Conservation (phyloP, 2,797 vertebrate species). For the Clarias pachynema region DNA sequence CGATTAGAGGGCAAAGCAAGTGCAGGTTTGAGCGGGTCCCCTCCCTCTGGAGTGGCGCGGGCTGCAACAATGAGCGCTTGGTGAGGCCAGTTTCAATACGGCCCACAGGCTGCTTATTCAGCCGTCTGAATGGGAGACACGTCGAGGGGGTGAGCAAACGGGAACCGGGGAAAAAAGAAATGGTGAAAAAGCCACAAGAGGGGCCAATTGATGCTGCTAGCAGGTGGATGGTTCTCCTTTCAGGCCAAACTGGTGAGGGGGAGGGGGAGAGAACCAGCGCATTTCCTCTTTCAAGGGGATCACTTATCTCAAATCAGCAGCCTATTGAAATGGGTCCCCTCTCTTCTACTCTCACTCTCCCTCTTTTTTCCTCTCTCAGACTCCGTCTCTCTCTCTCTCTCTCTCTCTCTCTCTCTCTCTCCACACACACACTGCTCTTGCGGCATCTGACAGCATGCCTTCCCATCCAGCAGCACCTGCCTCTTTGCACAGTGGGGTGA, state of each 20-base stretch:
- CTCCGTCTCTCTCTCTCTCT: slow-evolving; percentile 16
- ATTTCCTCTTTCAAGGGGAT: slow-evolving; percentile 63
- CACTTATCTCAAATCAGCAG: slow-evolving; percentile 67
- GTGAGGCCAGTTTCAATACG: slow-evolving; percentile 54
- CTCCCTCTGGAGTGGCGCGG: slow-evolving; percentile 46
- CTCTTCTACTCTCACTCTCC: slow-evolving; percentile 56
- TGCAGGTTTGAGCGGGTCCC: slow-evolving; percentile 50
- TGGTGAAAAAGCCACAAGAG: slow-evolving; percentile 60
- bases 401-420: slow-evolving; percentile 42
- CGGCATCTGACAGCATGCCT: slow-evolving; percentile 53
- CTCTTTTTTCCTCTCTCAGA: slow-evolving; percentile 51
- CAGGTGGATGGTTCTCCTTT: slow-evolving; percentile 60
- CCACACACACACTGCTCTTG: slow-evolving; percentile 39
- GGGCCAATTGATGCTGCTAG: slow-evolving; percentile 62
- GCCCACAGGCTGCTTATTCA: slow-evolving; percentile 56
- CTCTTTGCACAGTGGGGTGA: slow-evolving; percentile 76
- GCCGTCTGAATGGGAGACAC: slow-evolving; percentile 51
- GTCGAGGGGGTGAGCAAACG: slow-evolving; percentile 47
- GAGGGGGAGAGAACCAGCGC: slow-evolving; percentile 40
- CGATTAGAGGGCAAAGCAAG: slow-evolving; percentile 53
- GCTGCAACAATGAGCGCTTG: slow-evolving; percentile 51
- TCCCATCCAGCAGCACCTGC: slow-evolving; percentile 73
- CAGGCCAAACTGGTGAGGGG: slow-evolving; percentile 54
- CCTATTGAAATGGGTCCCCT: slow-evolving; percentile 63
- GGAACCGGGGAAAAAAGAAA: slow-evolving; percentile 49